Conservation (phyloP, 2,888 invertebrate genomes). For the Melolontha melolontha region DNA sequence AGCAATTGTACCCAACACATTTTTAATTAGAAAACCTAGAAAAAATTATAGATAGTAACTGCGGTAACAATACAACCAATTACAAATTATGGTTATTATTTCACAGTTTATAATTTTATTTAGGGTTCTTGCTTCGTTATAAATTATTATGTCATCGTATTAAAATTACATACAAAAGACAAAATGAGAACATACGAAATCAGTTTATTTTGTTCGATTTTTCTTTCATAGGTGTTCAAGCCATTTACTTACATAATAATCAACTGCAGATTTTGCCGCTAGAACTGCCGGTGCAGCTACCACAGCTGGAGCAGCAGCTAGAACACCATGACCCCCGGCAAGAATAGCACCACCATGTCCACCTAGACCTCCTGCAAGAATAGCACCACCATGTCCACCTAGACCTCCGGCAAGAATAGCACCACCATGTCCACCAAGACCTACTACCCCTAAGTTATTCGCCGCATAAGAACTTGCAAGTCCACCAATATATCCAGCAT, state of each 20-base stretch:
- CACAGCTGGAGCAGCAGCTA: slow-evolving; percentile 58
- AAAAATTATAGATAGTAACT: too few species aligned
- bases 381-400: slow-evolving; percentile 48
- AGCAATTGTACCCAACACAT: too few species aligned
- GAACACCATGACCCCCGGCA: slow-evolving; percentile 53
- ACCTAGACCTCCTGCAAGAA: not conserved
- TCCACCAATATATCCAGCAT: slow-evolving; percentile 66
- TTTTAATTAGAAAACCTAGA: too few species aligned
- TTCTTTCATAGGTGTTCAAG: too few species aligned
- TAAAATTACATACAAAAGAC: too few species aligned
- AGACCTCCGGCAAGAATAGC: slow-evolving; percentile 49
- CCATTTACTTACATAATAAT: slow-evolving; percentile 52
- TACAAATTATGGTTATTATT: too few species aligned
- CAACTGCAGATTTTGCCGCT: slow-evolving; percentile 44
- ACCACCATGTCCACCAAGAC: slow-evolving; percentile 35
- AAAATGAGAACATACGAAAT: too few species aligned
- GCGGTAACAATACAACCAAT: too few species aligned
- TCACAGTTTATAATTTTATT: too few species aligned
- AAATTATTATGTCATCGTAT: too few species aligned
- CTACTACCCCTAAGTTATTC: slow-evolving; percentile 28
- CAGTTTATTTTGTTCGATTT: too few species aligned
- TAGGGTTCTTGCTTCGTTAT: too few species aligned
- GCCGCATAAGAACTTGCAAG: slow-evolving; percentile 43
- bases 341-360: slow-evolving; percentile 31
- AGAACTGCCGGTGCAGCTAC: slow-evolving; percentile 60